Base-by-base conservation (phyloP, 2,113 vertebrate genomes). In the Seriola quinqueradiata region DNA sequence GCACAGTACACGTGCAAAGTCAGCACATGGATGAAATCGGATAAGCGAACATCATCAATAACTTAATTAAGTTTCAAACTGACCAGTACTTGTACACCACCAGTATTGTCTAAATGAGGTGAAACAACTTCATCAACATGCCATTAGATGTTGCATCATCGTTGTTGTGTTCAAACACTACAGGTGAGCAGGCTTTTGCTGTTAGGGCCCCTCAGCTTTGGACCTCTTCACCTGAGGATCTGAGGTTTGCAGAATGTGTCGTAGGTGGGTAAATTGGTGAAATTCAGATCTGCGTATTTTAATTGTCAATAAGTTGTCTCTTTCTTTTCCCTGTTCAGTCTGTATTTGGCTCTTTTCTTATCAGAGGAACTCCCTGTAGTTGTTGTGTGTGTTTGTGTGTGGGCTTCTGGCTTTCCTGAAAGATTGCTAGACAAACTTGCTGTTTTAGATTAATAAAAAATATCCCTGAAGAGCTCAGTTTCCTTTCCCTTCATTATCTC, bases 371-470 rank as follows among this genome's bases (percentile, higher is more conserved):
- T 58, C 72, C 54, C 70, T 79, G 73, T 38, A 64, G 69, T 40
- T 74, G 77, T 40, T 77, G 75, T 79, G 64, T 79, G 69, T 78
- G 58, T 77, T 57, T 77, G 50, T 75, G 73, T 65, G 63, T 65
- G 65, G 52, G 80, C 68, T 69, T 65, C 50, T 54, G 38, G 65
- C 25, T 68, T 77, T 81, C 77, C 63, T 77, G 23, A 77, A 59
- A 74, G 44, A 87, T 77, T 75, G 83, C 25, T 21, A 58, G 63
- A 66, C 54, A 77, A 44, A 55, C 44, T 82, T 46, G 13, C 34
- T 70, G 79, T 70, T 85, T 75, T 38, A 23, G 42, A 83, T 86
- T 34, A 79, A 85, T 57, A 85, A 55, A 80, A 85, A 71, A 60
- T 60, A 8, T 75, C 76, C 67, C 66, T 70, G 13, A 78, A 74